Conservation (phyloP, 2,888 invertebrate species). For the Serrognathus titanus region DNA sequence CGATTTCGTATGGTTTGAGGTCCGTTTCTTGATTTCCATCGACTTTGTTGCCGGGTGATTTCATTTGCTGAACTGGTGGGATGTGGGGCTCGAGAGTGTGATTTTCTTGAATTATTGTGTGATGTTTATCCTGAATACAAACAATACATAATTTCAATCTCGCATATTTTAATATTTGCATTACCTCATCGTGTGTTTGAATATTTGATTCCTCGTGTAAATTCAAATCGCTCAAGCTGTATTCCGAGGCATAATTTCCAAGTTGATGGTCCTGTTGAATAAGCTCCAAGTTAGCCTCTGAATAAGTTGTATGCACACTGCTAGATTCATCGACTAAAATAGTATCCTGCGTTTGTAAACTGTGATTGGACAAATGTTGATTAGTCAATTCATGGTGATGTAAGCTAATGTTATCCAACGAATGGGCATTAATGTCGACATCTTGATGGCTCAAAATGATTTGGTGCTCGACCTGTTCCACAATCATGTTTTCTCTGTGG, state of each 20-base stretch:
- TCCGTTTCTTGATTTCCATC: background rate
- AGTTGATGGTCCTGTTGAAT: slow-evolving; percentile 36
- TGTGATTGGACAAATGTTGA: slow-evolving; percentile 42
- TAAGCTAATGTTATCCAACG: slow-evolving; percentile 41
- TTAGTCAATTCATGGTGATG: slow-evolving; percentile 40
- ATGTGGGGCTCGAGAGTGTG: background rate
- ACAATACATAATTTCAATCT: too few species aligned
- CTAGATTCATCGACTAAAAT: slow-evolving; percentile 32
- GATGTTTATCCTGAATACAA: too few species aligned
- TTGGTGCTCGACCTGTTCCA: slow-evolving; percentile 33
- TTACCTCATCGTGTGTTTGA: background rate
- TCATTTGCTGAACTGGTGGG: background rate
- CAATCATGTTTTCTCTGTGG: slow-evolving; percentile 37
- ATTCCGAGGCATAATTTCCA: slow-evolving; percentile 16
- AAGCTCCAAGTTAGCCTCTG: slow-evolving; percentile 36
- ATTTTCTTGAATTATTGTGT: background rate
- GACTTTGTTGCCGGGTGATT: slow-evolving; percentile 1
- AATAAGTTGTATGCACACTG: slow-evolving; percentile 27
- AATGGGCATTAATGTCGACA: slow-evolving; percentile 36
- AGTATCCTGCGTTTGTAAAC: slow-evolving; percentile 34
- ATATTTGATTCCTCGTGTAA: slow-evolving; percentile 9
- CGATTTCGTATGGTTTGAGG: slow-evolving; percentile 4
- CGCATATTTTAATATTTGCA: too few species aligned
- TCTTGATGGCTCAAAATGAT: slow-evolving; percentile 40
- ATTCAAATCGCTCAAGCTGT: slow-evolving; percentile 22